Base-by-base conservation (phyloP, 2,888 invertebrate genomes). In the Zootermopsis nevadensis region DNA sequence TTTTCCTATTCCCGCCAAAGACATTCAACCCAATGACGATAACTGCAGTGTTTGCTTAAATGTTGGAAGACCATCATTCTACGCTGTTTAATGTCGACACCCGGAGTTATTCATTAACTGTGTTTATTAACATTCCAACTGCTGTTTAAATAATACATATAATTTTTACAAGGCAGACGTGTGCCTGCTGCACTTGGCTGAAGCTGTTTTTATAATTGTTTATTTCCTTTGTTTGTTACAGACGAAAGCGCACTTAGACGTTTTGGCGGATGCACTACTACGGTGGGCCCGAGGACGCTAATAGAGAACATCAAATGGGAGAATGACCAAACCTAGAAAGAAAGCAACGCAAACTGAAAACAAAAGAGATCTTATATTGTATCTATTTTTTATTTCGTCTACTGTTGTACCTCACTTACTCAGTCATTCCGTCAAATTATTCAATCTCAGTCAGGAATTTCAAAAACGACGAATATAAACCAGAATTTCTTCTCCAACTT, bases 221-320 rank as follows among this genome's bases (percentile, higher is more conserved):
- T 19, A 15, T 48, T 19, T n/a, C n/a, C 19, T 15, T 82, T 88
- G 87, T 89, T 88, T 88, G 88, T 94, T 93, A 81, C 94, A 98
- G 98, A 98, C 97, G 88, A 98, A 97, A 91, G 97, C 97, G 89
- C 98, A 98, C 90, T 92, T 98, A 91, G 97, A 98, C 91, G 97
- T 98, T 87, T 91, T 98, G 90, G 98, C 98, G 86, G 98, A 98
- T 91, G 98, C 97, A 89, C 93, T 98, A 88, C 92, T 98, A 87
- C 94, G 97, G 90, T 98, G 97, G 97, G 97, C 97, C 89, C 93
- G 97, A 90, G 97, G 97, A 88, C 97, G 97, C 92, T 97, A 96
- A 92, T 30, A 60, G 60, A 76, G 27, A 22, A 76, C 27, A 76
- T 42, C 42, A 79, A 30, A n/a, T 31, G 53, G n/a, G n/a, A 76